Evolutionary conservation across 2,113 vertebrate genomes (phyloP).

Genomic region (Calypte anna): DNA sequence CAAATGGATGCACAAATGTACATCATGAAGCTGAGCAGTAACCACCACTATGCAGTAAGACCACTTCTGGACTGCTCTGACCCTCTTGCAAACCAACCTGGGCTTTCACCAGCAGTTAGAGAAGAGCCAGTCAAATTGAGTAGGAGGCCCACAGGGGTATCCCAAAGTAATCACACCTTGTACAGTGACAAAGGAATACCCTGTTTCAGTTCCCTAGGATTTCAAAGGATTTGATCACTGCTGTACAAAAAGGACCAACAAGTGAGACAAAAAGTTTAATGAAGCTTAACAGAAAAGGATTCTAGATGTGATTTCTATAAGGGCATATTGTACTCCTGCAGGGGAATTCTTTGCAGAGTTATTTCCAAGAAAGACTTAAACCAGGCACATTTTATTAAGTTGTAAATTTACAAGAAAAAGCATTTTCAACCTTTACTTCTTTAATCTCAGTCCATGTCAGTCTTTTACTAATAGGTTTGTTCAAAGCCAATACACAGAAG

Average conservation of each 20-base stretch:
- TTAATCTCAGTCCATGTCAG: background rate
- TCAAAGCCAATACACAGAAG: slow-evolving; percentile 16
- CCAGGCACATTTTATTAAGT: background rate
- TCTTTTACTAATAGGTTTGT: background rate
- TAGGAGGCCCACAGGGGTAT: background rate
- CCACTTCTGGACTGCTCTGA: background rate
- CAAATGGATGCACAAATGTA: background rate
- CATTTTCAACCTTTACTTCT: background rate
- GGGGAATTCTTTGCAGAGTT: background rate
- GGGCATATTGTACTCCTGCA: background rate
- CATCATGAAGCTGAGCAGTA: background rate
- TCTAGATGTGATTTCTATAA: background rate
- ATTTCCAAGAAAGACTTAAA: slow-evolving; percentile 6
- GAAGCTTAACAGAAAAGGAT: background rate
- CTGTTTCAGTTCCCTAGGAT: background rate
- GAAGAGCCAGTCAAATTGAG: background rate
- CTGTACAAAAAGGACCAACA: background rate
- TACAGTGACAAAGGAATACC: background rate
- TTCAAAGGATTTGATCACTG: background rate
- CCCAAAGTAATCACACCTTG: background rate
- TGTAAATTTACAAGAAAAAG: background rate
- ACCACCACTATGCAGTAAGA: background rate
- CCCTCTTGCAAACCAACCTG: background rate
- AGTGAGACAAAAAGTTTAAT: background rate
- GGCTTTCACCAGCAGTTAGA: background rate